Base-by-base conservation (phyloP, 2,888 invertebrate genomes). In the Bombylius discolor region DNA sequence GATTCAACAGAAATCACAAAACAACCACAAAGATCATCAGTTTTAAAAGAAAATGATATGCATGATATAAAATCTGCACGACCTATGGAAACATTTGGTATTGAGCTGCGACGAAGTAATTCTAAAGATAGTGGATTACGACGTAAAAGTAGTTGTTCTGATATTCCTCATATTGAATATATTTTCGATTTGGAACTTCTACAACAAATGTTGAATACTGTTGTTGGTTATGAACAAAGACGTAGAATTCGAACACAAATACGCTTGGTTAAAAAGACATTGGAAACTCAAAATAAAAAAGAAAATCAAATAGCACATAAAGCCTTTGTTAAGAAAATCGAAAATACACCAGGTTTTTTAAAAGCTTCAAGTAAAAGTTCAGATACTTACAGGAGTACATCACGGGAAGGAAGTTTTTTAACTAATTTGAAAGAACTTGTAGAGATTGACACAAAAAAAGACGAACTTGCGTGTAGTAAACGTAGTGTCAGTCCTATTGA, bases 191-290 rank as follows among this genome's bases (percentile, higher is more conserved):
- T 87, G 61, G 79, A 81, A 66, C 75, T 84, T 63, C 76, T 88
- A 57, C 87, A 87, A 73, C 79, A 80, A 74, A 79, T 87, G 79
- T 75, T 89, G 70, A 85, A 87, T 74, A 83, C 82, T 66, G 84
- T 87, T 57, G 81, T 81, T 55, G 83, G 83, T 59, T 89, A 89
- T 69, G 89, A 89, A 67, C 79, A 87, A 65, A 77, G 89, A 63
- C 80, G 87, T 60, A 80, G 85, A 62, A 85, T 90, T 55, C 79
- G 89, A 59, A 79, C 85, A 4, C 88, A 89, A 71, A 87, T 89
- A 59, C 78, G 89, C 60, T 70, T 85, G 23, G 83, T 87, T 9
- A 85, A 82, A 68, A 83, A 84, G 64, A 76, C 79, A 61, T 76
- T 77, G 36, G 79, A 79, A 61, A 70, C 68, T 8, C 63, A 64